phyloP scores from a whole-genome alignment of 2,797 vertebrate species.

The Rhadinocentrus ornatus region DNA sequence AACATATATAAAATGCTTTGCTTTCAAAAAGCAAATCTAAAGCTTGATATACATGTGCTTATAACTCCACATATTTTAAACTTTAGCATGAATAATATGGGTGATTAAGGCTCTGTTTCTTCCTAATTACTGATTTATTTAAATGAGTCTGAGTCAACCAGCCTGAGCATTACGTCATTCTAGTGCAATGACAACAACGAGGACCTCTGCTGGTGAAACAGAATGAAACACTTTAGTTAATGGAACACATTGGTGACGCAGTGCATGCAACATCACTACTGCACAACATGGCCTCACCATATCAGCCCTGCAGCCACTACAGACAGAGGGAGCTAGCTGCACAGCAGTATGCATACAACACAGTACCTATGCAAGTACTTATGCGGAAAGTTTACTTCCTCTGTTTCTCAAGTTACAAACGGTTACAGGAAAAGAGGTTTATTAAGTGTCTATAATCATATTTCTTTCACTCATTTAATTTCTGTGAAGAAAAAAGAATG shows the following conservation, averaged over 20 bases:
- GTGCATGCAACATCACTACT: constrained; percentile 33
- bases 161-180: constrained; percentile 67
- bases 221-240: not conserved
- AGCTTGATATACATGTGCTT: constrained; percentile 22
- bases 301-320: constrained; percentile 27
- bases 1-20: not conserved
- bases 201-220: constrained; percentile 74
- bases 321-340: constrained; percentile 26
- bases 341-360: not conserved
- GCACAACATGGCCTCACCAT: constrained; percentile 50
- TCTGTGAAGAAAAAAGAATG: constrained; percentile 8
- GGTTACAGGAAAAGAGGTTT: constrained; percentile 9
- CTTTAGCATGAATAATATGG: constrained; percentile 14
- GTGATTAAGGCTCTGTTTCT: constrained; percentile 4
- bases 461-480: constrained; percentile 6
- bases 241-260: constrained; percentile 33
- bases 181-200: constrained; percentile 35
- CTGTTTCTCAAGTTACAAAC: constrained; percentile 11
- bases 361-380: constrained; percentile 4
- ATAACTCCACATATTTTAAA: constrained; percentile 32
- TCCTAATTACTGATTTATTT: constrained; percentile 26
- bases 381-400: constrained; percentile 1
- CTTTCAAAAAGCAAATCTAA: constrained; percentile 16
- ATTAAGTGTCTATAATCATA: constrained; percentile 29
- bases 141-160: not conserved